phyloP scores from a whole-genome alignment of 2,888 invertebrate species.

The Rosalia funebris region DNA sequence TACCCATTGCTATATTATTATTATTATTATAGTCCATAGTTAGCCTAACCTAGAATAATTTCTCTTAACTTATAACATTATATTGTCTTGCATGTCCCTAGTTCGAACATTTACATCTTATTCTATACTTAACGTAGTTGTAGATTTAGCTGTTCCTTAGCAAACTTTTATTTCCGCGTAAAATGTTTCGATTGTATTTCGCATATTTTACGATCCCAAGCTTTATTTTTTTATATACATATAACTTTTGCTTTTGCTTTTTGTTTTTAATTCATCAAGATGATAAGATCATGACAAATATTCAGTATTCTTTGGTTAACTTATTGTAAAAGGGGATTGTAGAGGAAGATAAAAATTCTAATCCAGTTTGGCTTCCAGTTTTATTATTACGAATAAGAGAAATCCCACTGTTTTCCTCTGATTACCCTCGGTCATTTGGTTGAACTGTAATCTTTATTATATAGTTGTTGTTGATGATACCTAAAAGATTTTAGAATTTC shows the following conservation, averaged over 20 bases:
- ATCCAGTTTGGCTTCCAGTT: conserved; percentile 59
- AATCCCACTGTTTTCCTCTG: conserved; percentile 47
- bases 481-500: conserved; percentile 42
- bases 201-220: conserved; percentile 33
- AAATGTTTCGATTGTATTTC: conserved; percentile 25
- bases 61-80: conserved; percentile 61
- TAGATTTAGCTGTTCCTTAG: conserved; percentile 61
- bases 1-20: conserved; percentile 61
- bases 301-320: conserved; percentile 42
- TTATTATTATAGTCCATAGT: conserved; percentile 61
- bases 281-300: conserved; percentile 51
- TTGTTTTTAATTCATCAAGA: conserved; percentile 38
- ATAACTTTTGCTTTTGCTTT: conserved; percentile 43
- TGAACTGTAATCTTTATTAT: conserved; percentile 47
- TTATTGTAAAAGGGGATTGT: conserved; percentile 42
- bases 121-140: conserved; percentile 61
- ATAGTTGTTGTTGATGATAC: conserved; percentile 57
- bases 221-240: conserved; percentile 41
- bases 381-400: conserved; percentile 47
- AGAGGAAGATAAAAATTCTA: conserved; percentile 50
- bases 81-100: conserved; percentile 63
- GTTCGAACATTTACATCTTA: conserved; percentile 58
- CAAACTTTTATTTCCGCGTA: conserved; percentile 37
- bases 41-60: conserved; percentile 63
- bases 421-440: conserved; percentile 42